Evolutionary conservation across 2,888 invertebrate genomes (phyloP).

Genomic region (Acanthococcus lagerstroemiae): DNA sequence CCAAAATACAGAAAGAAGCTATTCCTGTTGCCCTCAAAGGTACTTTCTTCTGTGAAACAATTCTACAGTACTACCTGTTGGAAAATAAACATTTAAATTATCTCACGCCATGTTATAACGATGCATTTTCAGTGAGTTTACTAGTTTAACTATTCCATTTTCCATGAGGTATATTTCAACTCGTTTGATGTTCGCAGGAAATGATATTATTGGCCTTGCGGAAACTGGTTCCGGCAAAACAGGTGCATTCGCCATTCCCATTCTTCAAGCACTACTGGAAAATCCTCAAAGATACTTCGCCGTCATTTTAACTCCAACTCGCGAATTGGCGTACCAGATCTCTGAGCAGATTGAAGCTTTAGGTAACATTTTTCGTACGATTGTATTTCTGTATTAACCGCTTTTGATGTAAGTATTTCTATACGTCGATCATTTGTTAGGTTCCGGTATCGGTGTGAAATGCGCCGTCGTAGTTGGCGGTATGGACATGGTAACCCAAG

Average conservation of each 20-base stretch:
- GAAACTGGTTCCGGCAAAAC: constrained; percentile 93
- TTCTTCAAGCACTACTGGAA: constrained; percentile 79
- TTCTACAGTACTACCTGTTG: too few relatives aligned
- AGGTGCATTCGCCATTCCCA: constrained; percentile 93
- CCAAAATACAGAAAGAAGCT: constrained; percentile 89
- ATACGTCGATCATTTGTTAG: constrained; percentile 43
- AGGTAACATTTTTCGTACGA: constrained; percentile 47
- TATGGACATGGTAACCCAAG: constrained; percentile 95
- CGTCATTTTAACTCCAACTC: constrained; percentile 85
- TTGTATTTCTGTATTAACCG: too few relatives aligned
- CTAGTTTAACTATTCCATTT: too few relatives aligned
- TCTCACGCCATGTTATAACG: too few relatives aligned
- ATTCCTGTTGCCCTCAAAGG: constrained; percentile 85
- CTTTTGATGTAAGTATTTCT: not conserved
- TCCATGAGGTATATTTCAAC: constrained; percentile 6
- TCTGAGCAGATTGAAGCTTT: constrained; percentile 96
- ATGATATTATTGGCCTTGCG: constrained; percentile 65
- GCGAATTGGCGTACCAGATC: constrained; percentile 97
- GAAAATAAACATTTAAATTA: too few relatives aligned
- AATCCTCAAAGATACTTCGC: constrained; percentile 91
- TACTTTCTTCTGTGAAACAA: constrained; percentile 32
- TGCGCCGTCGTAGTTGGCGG: constrained; percentile 96
- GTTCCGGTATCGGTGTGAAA: constrained; percentile 83
- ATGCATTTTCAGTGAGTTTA: too few relatives aligned
- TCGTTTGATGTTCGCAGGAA: constrained; percentile 60